Conservation (phyloP, 2,113 vertebrate species). For the Picathartes gymnocephalus region DNA sequence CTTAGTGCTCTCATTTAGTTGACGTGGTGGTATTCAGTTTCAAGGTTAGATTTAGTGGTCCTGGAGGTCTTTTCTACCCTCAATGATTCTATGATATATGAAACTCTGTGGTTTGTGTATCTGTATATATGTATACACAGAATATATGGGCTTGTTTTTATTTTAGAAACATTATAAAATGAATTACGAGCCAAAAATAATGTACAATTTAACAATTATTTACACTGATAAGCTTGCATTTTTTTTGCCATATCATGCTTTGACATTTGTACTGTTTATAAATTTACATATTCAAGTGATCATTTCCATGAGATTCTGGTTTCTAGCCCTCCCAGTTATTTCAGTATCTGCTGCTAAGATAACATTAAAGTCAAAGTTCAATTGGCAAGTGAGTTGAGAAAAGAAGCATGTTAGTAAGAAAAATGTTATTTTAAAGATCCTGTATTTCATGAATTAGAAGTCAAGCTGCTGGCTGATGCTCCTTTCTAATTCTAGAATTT, state of each 20-base stretch:
- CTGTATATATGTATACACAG: not conserved
- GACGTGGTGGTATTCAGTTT: not conserved
- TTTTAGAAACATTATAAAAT: not conserved
- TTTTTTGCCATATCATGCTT: not conserved
- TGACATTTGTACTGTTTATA: not conserved
- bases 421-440: not conserved
- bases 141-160: not conserved
- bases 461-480: not conserved
- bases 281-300: not conserved
- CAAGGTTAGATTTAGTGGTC: not conserved
- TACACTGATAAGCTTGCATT: not conserved
- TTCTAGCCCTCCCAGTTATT: not conserved
- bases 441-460: not conserved
- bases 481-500: not conserved
- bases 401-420: not conserved
- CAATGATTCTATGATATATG: accelerated
- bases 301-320: not conserved
- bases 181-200: not conserved
- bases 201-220: not conserved
- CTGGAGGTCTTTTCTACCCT: not conserved
- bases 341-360: not conserved
- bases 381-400: not conserved
- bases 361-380: not conserved
- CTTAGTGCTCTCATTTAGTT: not conserved
- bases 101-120: not conserved